Conservation (phyloP, 2,888 invertebrate genomes). For the Drosophila demipolita region DNA sequence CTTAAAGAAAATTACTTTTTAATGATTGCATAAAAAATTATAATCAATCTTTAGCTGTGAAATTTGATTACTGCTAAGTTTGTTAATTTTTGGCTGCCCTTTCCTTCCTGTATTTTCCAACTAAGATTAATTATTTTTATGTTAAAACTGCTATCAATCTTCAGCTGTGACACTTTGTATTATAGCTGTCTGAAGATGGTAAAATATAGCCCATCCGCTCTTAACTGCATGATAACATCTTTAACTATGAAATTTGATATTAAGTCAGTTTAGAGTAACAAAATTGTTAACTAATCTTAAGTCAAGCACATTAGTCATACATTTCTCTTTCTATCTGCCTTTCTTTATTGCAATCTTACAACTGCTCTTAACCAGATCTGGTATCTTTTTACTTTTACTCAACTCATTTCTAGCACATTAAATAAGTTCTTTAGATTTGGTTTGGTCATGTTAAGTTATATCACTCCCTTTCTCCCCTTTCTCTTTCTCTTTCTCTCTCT, state of each 20-base stretch:
- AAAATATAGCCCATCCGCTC: constrained; percentile 3
- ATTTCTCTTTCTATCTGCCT: neutral
- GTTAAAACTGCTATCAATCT: neutral
- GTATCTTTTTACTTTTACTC: neutral
- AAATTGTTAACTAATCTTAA: constrained; percentile 1
- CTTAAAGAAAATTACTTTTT: too few relatives aligned
- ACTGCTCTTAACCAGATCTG: neutral
- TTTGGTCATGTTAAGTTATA: constrained; percentile 26
- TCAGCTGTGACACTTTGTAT: constrained; percentile 16
- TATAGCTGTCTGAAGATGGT: neutral
- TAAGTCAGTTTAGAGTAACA: neutral
- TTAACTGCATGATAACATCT: neutral
- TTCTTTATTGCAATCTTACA: neutral
- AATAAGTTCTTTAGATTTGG: constrained; percentile 24
- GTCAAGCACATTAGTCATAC: too few relatives aligned
- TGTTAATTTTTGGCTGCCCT: neutral
- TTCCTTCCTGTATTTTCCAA: neutral
- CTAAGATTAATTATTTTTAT: neutral
- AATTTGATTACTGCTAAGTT: constrained; percentile 12
- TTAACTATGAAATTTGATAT: neutral
- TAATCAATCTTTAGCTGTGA: constrained; percentile 8
- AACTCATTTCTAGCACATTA: neutral
- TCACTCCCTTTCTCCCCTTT: neutral
- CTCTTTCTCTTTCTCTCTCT: too few relatives aligned
- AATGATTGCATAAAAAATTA: neutral